These are phyloP conservation scores for Dioctria linearis DNA, from an alignment of 2,888 invertebrate genomes.

Conservation along the genomic window DNA sequence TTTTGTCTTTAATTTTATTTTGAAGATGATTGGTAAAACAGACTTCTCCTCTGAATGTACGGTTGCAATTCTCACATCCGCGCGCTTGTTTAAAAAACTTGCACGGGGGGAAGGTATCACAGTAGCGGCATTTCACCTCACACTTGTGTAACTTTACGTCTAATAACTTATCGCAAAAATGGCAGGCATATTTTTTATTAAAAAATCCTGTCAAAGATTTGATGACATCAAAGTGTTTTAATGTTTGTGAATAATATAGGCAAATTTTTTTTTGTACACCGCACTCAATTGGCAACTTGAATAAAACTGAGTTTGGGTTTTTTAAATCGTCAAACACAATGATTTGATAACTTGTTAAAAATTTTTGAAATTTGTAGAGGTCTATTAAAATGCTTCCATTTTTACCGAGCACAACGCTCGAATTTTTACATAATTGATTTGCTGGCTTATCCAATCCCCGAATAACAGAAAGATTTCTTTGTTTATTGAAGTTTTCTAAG, in stretches of 20 bases:
- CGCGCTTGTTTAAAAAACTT: background rate
- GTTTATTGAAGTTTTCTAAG: conserved; percentile 24
- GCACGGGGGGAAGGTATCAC: conserved; percentile 1
- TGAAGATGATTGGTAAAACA: background rate
- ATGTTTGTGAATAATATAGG: background rate
- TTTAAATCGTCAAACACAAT: background rate
- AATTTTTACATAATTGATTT: conserved; percentile 21
- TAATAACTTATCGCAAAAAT: background rate
- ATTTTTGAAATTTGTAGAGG: conserved; percentile 46
- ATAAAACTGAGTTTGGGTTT: conserved; percentile 32
- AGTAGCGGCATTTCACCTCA: background rate
- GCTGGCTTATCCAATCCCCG: no score
- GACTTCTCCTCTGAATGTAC: background rate
- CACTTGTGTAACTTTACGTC: background rate
- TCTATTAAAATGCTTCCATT: conserved; percentile 38
- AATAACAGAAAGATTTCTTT: background rate
- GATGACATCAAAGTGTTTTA: background rate
- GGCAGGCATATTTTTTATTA: background rate
- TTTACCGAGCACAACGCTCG: conserved; percentile 20
- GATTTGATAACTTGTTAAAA: conserved; percentile 42
- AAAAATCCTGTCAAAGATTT: conserved; percentile 1
- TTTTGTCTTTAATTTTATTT: conserved; percentile 23
- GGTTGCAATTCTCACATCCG: background rate
- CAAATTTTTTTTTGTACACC: conserved; percentile 1
- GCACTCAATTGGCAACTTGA: conserved; percentile 22